phyloP scores from a whole-genome alignment of 1,140 invertebrate species.

The Hyposmocoma kahamanoa region DNA sequence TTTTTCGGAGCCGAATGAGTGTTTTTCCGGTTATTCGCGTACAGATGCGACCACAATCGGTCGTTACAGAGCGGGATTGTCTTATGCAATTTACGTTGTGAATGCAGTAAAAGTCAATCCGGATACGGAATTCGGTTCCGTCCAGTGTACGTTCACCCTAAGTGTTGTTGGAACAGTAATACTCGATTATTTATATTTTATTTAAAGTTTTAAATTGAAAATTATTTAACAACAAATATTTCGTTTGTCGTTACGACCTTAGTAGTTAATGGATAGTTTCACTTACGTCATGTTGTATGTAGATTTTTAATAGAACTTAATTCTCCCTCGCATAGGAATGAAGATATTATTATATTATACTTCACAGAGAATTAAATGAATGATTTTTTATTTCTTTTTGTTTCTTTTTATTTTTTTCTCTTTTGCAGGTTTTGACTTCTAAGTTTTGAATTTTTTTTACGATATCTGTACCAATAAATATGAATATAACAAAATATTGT shows the following conservation, averaged over 20 bases:
- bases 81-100: too few relatives aligned
- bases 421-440: too few relatives aligned
- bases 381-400: constrained; percentile 60
- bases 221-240: constrained; percentile 47
- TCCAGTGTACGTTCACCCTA: neutral
- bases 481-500: constrained; percentile 1
- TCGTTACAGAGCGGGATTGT: too few relatives aligned
- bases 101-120: too few relatives aligned
- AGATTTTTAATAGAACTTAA: constrained; percentile 65
- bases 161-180: constrained; percentile 70
- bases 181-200: constrained; percentile 72
- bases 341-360: constrained; percentile 51
- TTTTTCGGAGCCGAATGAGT: too few relatives aligned
- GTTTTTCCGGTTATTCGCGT: too few relatives aligned
- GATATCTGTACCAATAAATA: neutral
- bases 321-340: constrained; percentile 53
- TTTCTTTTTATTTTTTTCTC: constrained; percentile 45
- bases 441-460: constrained; percentile 21
- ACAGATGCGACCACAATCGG: too few relatives aligned
- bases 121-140: too few relatives aligned
- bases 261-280: constrained; percentile 47
- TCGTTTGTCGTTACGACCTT: constrained; percentile 54
- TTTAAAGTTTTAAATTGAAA: constrained; percentile 52
- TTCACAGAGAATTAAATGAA: constrained; percentile 65
- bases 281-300: constrained; percentile 60